Base-by-base conservation (phyloP, 2,113 vertebrate species). In the Leuciscus idus region DNA sequence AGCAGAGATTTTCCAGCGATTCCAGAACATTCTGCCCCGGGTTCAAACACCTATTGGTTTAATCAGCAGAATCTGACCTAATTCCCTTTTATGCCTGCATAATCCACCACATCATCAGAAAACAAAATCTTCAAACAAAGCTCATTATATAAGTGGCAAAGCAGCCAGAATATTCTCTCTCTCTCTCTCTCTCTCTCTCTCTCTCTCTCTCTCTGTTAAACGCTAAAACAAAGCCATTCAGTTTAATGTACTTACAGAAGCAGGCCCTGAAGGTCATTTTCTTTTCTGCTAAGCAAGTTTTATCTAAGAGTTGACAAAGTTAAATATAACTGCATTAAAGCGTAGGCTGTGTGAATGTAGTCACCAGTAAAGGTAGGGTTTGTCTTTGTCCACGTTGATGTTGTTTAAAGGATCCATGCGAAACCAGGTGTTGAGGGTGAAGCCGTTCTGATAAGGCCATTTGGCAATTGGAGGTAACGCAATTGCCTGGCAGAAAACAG, bases 391-490 rank as follows among this genome's bases (percentile, higher is more conserved):
- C 84, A 98, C 96, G 84, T 96, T 98, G 93, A 99, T 98, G 93
- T 97, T 99, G 93, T 98, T 98, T 88, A 99, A 91, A 0, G 98
- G 98, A 94, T 99, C 98, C 97, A 98, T 98, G 90, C 97, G 96
- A 96, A 99, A 99, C 98, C 98, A 99, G 86, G 97, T 99, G 93
- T 98, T 99, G 88, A 99, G 95, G 84, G 98, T 99, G 92, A 99
- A 98, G 86, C 98, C 98, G 91, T 96, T 99, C 92, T 98, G 98
- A 92, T 99, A 98, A 97, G 98, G 98, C 98, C 98, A 99, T 96
- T 98, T 98, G 91, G 98, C 98, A 94, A 99, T 98, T 82, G 98
- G 98, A 95, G 98, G 98, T 95, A 99, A 96, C 73, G 98, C 98
- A 92, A 99, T 98, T 88, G 97, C 98, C 98, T 99, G 83, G 0